Conservation (phyloP, 1,140 invertebrate genomes). For the Drosophila kurseongensis region DNA sequence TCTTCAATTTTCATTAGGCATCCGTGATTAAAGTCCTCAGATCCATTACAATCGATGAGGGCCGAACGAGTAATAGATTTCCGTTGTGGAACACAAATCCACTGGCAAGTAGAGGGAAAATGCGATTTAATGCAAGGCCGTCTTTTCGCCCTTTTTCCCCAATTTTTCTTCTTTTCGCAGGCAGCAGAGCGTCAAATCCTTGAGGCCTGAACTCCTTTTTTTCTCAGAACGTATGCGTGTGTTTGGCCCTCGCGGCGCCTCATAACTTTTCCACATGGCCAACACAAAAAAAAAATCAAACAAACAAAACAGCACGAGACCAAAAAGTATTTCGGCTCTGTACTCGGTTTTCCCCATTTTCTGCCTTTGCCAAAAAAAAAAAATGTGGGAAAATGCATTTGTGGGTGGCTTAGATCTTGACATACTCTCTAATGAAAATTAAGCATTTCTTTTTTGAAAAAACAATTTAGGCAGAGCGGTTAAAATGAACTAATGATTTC, state of each 20-base stretch:
- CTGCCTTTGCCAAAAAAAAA: neutral
- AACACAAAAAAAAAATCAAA: conserved; percentile 7
- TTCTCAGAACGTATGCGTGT: conserved; percentile 5
- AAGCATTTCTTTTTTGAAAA: neutral
- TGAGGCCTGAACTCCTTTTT: conserved; percentile 17
- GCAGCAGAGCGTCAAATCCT: conserved; percentile 34
- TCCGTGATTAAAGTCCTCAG: conserved; percentile 2
- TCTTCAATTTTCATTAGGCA: conserved; percentile 8
- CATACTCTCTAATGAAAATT: neutral
- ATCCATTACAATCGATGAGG: conserved; percentile 10
- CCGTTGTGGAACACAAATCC: conserved; percentile 6
- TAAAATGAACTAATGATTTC: neutral
- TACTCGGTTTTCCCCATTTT: neutral
- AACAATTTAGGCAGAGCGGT: neutral
- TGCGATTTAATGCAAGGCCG: conserved; percentile 15
- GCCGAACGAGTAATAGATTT: conserved; percentile 6
- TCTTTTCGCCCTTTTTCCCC: neutral
- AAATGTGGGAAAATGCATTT: conserved; percentile 2
- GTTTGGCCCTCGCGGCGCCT: conserved; percentile 40
- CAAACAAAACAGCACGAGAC: conserved; percentile 24
- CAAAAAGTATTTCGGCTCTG: conserved; percentile 7
- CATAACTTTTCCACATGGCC: conserved; percentile 63
- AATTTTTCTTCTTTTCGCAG: conserved; percentile 7
- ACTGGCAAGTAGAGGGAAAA: conserved; percentile 7
- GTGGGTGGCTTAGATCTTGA: neutral